A percentile compares a stretch with the other conserved stretches of the same genome.
Evolutionary conservation across 2,113 vertebrate genomes (phyloP).

Genomic region (Corythaixoides concolor): DNA sequence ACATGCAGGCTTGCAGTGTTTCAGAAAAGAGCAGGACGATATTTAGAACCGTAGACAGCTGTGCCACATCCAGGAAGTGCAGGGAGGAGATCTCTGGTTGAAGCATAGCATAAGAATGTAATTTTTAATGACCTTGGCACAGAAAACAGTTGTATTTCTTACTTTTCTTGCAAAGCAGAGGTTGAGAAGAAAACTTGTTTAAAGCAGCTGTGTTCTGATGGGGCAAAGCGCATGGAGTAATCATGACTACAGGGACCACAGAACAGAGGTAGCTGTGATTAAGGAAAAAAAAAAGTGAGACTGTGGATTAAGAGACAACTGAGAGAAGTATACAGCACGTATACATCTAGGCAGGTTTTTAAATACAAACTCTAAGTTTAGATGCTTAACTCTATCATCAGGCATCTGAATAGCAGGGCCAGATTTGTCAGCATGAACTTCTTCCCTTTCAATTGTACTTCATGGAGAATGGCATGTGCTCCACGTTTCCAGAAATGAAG

Average conservation of each 20-base stretch:
- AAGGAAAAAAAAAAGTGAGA: background rate
- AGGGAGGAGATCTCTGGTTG: constrained; percentile 16
- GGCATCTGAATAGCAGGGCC: background rate
- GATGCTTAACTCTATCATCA: background rate
- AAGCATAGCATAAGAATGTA: background rate
- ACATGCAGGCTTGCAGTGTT: background rate
- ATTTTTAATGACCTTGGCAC: background rate
- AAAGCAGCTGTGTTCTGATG: background rate
- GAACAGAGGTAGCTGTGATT: background rate
- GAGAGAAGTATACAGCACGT: background rate
- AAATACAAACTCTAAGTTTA: background rate
- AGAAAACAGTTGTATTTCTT: background rate
- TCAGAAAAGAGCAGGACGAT: background rate
- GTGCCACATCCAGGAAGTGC: constrained; percentile 32
- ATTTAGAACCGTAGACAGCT: background rate
- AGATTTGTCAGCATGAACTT: background rate
- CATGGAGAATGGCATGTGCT: background rate
- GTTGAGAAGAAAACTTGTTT: background rate
- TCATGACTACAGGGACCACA: background rate
- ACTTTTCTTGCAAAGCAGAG: background rate
- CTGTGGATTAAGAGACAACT: background rate
- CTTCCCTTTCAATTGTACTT: background rate
- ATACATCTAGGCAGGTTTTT: background rate
- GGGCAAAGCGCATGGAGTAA: background rate
- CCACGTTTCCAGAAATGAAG: background rate